Evolutionary conservation across 2,797 vertebrate genomes (phyloP).

Genomic region (Cygnus olor): DNA sequence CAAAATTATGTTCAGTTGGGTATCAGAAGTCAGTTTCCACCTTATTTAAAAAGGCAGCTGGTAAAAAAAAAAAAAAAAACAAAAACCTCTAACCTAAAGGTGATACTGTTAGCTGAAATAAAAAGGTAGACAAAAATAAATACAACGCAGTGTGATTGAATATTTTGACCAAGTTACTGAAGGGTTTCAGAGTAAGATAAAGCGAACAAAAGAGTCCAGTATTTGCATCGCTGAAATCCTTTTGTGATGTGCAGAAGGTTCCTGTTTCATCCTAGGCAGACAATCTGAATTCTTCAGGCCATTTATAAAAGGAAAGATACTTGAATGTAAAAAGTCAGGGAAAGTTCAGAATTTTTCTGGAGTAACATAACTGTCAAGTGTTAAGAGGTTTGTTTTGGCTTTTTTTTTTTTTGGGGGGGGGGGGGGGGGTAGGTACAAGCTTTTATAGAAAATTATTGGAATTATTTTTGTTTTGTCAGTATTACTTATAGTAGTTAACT

Average conservation of each 20-base stretch:
- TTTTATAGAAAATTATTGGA: background rate
- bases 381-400: background rate
- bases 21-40: background rate
- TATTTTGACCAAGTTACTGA: background rate
- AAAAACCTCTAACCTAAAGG: background rate
- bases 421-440: background rate
- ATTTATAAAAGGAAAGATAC: background rate
- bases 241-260: background rate
- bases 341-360: background rate
- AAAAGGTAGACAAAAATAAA: background rate
- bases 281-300: background rate
- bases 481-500: background rate
- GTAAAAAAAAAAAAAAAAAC: background rate
- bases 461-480: background rate
- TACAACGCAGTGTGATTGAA: background rate
- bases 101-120: background rate
- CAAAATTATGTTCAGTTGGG: background rate
- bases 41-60: background rate
- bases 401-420: fast-evolving
- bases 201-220: background rate
- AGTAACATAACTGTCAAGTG: background rate
- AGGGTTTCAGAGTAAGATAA: background rate
- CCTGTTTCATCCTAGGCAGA: background rate
- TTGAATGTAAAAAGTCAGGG: background rate
- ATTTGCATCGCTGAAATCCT: background rate